Evolutionary conservation across 2,113 vertebrate species (phyloP).

Genomic region (Bostrychus sinensis): DNA sequence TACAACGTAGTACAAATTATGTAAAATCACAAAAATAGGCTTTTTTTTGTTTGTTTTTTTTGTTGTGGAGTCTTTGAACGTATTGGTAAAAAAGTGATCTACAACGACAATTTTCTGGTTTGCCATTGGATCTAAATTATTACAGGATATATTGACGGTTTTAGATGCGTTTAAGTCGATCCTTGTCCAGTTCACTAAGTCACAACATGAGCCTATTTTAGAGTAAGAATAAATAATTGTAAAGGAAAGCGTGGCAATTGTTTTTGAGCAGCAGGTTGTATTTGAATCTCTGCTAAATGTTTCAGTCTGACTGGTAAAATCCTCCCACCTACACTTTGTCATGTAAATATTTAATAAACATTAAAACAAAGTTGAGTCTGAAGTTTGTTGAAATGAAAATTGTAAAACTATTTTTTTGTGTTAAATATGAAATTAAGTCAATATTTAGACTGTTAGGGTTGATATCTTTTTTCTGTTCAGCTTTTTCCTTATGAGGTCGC

Average conservation of each 20-base stretch:
- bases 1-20: constrained; percentile 14
- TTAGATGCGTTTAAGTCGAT: constrained; percentile 13
- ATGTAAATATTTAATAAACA: constrained; percentile 65
- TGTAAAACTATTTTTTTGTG: too few species aligned
- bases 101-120: constrained; percentile 5
- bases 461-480: too few species aligned
- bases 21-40: not conserved
- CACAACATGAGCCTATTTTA: constrained; percentile 27
- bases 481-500: too few species aligned
- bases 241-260: constrained; percentile 31
- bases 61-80: constrained; percentile 50
- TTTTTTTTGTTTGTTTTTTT: constrained; percentile 23
- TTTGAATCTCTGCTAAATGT: constrained; percentile 6
- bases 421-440: too few species aligned
- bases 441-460: too few species aligned
- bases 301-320: constrained; percentile 7
- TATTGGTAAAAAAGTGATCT: constrained; percentile 17
- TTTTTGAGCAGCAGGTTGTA: not conserved
- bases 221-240: constrained; percentile 74
- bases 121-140: constrained; percentile 7
- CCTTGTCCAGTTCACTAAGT: too few species aligned
- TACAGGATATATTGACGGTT: constrained; percentile 7
- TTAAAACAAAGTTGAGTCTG: constrained; percentile 26
- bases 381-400: not conserved
- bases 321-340: constrained; percentile 32